Percentiles rank a stretch among this genome's conserved stretches.
Conservation (phyloP, 2,888 invertebrate genomes). For the Marasmarcha lunaedactyla region DNA sequence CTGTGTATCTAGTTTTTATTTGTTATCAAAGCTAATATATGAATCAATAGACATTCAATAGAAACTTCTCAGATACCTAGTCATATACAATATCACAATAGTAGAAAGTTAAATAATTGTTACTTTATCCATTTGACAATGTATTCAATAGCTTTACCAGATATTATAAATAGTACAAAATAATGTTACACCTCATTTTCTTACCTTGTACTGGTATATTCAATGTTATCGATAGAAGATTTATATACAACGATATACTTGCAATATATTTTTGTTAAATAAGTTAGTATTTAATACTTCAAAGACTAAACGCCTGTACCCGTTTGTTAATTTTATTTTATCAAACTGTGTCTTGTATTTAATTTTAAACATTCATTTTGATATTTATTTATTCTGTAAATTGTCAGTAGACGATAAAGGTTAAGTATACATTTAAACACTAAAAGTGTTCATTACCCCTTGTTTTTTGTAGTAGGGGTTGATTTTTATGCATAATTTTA, state of each 20-base stretch:
- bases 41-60: background rate
- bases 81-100: constrained; percentile 1
- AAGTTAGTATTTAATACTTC: constrained; percentile 33
- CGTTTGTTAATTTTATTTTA: constrained; percentile 17
- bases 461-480: constrained; percentile 23
- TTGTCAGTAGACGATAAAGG: background rate
- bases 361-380: background rate
- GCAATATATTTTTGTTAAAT: background rate
- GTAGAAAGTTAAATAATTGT: background rate
- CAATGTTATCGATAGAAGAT: constrained; percentile 6
- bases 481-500: constrained; percentile 40
- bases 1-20: too few relatives aligned
- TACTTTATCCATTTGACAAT: background rate
- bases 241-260: constrained; percentile 9
- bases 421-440: constrained; percentile 26
- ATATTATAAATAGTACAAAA: background rate
- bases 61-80: background rate
- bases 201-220: constrained; percentile 4
- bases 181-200: background rate
- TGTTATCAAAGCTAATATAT: constrained; percentile 1
- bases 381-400: background rate
- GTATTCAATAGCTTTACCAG: background rate
- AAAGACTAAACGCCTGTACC: constrained; percentile 31
- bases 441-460: constrained; percentile 48
- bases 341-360: background rate